Evolutionary conservation across 2,888 invertebrate genomes (phyloP), one percentile per base, ranked within the genome.

Genomic region (Diogma glabrata): DNA sequence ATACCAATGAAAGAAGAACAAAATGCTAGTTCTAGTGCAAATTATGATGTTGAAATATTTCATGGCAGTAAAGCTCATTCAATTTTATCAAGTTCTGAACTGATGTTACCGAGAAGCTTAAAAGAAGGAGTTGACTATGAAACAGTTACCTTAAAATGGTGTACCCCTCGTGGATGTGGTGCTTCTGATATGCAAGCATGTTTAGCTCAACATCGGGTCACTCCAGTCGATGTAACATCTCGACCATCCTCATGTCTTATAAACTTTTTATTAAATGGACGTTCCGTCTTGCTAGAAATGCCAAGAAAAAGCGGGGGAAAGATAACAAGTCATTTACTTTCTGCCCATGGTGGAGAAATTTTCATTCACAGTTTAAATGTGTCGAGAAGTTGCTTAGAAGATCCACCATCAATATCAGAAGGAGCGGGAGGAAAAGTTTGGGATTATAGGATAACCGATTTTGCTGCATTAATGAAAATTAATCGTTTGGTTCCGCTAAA

Each of bases 1-100:
- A 97, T 97, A 61, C 99, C 99, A 2, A 99, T 99, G 99, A 99
- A 99, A 75, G 96, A 97, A 70, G 96, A 97, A 67, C 95, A 96
- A 74, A 96, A 96, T 67, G 94, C 95, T 1, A 91, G 91, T 65
- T 92, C 93, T 0, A 97, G 96, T 52, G 93, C 96, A 0, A 97
- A 97, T 71, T 99, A 99, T 64, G 97, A 99, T 66, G 99, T 99
- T 0, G 97, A 97, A 69, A 86, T 99, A 54, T 84, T 95, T 58
- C 97, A 99, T 66, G 82, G 88, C 0, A 79, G 81, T 8, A 80
- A 83, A 14, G 92, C 93, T 0, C 95, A 95, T 62, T 78, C 83
- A 0, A 85, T 90, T 0, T 78, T 91, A 38, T 73, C 90, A 30
- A 87, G 87, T 28, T 75, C 79, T 2, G 79, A 78, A 14, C 72